phyloP scores from a whole-genome alignment of 2,888 invertebrate species.

The Apamea anceps region DNA sequence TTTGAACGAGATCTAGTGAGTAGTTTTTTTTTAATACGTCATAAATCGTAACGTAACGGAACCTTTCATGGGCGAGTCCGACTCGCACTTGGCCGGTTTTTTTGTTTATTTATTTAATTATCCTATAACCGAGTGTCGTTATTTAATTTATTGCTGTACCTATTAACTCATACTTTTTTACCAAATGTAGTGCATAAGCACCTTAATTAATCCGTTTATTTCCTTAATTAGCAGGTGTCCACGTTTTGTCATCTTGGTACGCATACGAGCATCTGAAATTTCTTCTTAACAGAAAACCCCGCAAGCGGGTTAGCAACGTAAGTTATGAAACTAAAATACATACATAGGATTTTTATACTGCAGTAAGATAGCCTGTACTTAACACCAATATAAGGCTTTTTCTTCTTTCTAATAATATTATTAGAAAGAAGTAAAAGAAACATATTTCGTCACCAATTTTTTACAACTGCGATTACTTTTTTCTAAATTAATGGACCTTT shows the following conservation, averaged over 20 bases:
- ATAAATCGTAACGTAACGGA: no score
- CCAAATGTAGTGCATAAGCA: not conserved
- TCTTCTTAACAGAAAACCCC: not conserved
- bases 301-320: not conserved
- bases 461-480: no score
- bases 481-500: no score
- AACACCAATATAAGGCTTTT: no score
- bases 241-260: not conserved
- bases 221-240: not conserved
- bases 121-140: not conserved
- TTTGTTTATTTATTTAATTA: not conserved
- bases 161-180: not conserved
- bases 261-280: conserved; percentile 11
- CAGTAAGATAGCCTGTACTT: no score
- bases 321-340: not conserved
- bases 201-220: not conserved
- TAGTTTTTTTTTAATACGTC: no score
- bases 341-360: not conserved
- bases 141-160: not conserved
- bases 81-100: no score
- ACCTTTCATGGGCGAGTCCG: no score
- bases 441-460: no score
- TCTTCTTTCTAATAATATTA: no score
- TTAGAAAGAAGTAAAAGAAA: no score
- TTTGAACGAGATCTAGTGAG: no score